A percentile compares a stretch with the other conserved stretches of the same genome.
Conservation (phyloP, 2,888 invertebrate genomes). For the Hartigia nigra region DNA sequence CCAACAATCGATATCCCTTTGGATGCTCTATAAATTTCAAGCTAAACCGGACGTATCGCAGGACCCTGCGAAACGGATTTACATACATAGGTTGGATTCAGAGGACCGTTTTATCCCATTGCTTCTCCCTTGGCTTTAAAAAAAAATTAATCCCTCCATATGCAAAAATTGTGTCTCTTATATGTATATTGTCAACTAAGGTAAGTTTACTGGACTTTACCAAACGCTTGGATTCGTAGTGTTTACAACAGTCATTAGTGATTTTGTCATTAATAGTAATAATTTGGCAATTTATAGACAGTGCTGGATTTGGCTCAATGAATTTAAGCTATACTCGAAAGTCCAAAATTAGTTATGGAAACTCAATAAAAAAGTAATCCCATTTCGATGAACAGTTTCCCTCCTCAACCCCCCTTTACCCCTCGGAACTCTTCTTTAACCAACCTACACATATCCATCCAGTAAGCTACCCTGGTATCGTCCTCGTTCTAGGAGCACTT, state of each 20-base stretch:
- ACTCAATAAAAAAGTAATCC: conserved; percentile 43
- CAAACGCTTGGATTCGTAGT: no score
- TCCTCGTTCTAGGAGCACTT: conserved; percentile 22
- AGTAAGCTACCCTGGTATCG: not conserved
- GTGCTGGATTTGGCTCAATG: not conserved
- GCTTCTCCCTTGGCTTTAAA: not conserved
- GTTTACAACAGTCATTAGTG: not conserved
- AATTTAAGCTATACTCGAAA: not conserved
- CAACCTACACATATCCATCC: not conserved
- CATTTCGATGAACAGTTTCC: conserved; percentile 37
- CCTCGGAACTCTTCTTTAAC: no score
- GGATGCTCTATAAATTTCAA: conserved; percentile 43
- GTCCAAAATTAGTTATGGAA: not conserved
- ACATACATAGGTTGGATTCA: not conserved
- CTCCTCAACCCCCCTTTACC: conserved; percentile 8
- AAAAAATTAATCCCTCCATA: not conserved
- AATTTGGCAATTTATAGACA: not conserved
- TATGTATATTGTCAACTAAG: not conserved
- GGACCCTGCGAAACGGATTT: conserved; percentile 11
- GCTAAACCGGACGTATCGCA: conserved; percentile 8
- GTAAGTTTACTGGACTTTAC: not conserved
- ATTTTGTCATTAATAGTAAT: not conserved
- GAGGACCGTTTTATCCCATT: not conserved
- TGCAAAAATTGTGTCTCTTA: not conserved
- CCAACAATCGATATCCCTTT: conserved; percentile 38